Percentiles rank a stretch among this genome's conserved stretches.
phyloP scores from a whole-genome alignment of 2,113 vertebrate species.

The Tupaia chinensis region DNA sequence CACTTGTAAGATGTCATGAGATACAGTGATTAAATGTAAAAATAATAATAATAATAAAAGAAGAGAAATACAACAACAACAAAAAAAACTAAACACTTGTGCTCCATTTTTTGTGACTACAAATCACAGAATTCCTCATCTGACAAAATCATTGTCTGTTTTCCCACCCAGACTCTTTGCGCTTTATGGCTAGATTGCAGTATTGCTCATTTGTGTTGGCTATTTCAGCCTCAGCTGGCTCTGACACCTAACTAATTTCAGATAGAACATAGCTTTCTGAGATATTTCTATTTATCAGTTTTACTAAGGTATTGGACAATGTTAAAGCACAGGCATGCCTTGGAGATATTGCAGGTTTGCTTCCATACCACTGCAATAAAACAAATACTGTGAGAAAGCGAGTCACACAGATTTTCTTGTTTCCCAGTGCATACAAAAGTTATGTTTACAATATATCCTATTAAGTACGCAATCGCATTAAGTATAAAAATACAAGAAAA shows the following conservation, averaged over 20 bases:
- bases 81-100: background rate
- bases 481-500: too few relatives aligned
- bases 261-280: background rate
- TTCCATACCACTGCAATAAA: too few relatives aligned
- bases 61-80: background rate
- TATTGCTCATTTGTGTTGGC: background rate
- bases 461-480: too few relatives aligned
- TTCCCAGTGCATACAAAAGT: too few relatives aligned
- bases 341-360: too few relatives aligned
- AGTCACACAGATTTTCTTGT: too few relatives aligned
- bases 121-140: background rate
- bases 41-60: too few relatives aligned
- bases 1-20: too few relatives aligned
- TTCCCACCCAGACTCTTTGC: background rate
- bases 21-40: too few relatives aligned
- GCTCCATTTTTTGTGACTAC: background rate
- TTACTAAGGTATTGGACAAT: constrained; percentile 12
- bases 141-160: background rate
- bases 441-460: too few relatives aligned
- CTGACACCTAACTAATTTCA: background rate
- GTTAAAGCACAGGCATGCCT: background rate
- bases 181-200: background rate
- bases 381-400: too few relatives aligned
- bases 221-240: background rate
- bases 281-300: constrained; percentile 3